Evolutionary conservation across 2,888 invertebrate species (phyloP).

Genomic region (Eristalis arbustorum): DNA sequence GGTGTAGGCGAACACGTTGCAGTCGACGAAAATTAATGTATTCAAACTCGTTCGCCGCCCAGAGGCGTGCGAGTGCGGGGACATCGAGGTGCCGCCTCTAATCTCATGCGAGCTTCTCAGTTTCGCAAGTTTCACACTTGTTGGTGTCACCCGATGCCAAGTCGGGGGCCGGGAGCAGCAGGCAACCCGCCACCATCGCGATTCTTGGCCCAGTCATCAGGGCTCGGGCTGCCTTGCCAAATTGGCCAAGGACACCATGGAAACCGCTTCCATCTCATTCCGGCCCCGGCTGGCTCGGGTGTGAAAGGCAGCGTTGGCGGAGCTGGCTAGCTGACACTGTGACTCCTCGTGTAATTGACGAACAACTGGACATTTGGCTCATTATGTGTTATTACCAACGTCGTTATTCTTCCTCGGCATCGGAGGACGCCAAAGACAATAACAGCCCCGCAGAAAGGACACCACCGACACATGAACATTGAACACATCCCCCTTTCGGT

Average conservation of each 20-base stretch:
- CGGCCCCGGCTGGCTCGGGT: background rate
- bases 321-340: background rate
- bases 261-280: constrained; percentile 20
- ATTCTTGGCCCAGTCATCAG: constrained; percentile 28
- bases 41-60: background rate
- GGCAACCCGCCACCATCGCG: background rate
- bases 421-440: constrained; percentile 5
- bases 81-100: background rate
- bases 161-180: background rate
- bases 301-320: background rate
- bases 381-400: constrained; percentile 63
- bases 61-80: background rate
- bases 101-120: background rate
- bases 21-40: constrained; percentile 45
- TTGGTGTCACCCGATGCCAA: constrained; percentile 23
- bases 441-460: constrained; percentile 18
- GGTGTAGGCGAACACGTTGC: constrained; percentile 1
- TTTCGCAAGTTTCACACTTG: background rate
- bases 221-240: constrained; percentile 24
- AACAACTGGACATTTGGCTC: constrained; percentile 64
- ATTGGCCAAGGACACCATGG: constrained; percentile 47
- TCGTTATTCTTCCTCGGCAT: constrained; percentile 56
- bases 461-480: background rate
- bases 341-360: constrained; percentile 12
- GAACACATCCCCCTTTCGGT: constrained; percentile 3